Evolutionary conservation across 37 sponge, comb jelly and placozoan species (phyloP).

Genomic region (Geodia barretti): DNA sequence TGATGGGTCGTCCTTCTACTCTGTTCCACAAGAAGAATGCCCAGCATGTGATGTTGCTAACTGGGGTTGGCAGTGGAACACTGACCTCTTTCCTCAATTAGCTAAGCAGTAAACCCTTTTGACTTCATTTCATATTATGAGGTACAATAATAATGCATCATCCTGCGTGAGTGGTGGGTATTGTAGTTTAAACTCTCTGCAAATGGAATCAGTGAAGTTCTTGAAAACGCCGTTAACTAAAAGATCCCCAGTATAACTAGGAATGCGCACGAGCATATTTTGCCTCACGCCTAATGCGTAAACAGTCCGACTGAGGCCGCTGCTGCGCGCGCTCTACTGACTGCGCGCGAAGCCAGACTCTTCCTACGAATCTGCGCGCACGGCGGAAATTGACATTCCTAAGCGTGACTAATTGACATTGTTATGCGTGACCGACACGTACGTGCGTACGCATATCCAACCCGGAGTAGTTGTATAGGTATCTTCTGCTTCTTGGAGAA

Average conservation of each 20-base stretch:
- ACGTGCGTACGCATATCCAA: too few relatives aligned
- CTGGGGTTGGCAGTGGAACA: neutral
- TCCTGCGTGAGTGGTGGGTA: neutral
- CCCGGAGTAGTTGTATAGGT: too few relatives aligned
- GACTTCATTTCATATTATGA: neutral
- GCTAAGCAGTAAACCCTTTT: neutral
- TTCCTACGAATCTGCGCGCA: too few relatives aligned
- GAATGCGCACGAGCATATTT: too few relatives aligned
- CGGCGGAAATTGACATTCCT: too few relatives aligned
- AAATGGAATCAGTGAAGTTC: neutral
- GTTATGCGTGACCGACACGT: too few relatives aligned
- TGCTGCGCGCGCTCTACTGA: too few relatives aligned
- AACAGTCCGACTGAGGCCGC: too few relatives aligned
- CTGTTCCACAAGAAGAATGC: neutral
- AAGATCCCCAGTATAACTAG: neutral
- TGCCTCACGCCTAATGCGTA: too few relatives aligned
- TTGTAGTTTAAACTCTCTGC: neutral
- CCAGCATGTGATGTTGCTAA: neutral
- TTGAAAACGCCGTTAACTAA: neutral
- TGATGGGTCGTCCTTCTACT: neutral
- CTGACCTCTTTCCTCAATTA: neutral
- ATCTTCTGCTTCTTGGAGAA: neutral
- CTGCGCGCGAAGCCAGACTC: too few relatives aligned
- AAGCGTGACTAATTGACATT: too few relatives aligned
- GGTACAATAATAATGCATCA: neutral